These are phyloP conservation scores for Phataginus tetradactyla DNA, from an alignment of 2,797 vertebrate genomes.

Conservation along the genomic window DNA sequence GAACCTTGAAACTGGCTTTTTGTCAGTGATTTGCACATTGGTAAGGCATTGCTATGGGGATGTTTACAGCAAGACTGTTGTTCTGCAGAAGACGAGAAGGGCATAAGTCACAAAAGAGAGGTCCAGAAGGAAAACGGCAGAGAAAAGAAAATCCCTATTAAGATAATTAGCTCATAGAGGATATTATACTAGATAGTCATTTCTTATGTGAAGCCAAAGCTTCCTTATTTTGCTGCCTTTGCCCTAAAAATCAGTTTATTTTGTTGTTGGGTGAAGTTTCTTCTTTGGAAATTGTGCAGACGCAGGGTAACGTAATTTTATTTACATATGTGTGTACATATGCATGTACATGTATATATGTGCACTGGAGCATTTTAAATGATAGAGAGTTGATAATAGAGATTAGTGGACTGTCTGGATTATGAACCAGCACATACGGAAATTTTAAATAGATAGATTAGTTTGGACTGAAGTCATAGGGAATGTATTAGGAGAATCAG, in stretches of 20 bases:
- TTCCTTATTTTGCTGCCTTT: not conserved
- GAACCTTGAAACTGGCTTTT: slow-evolving; percentile 68
- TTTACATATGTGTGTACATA: not conserved
- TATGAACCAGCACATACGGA: not conserved
- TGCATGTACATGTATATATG: not conserved
- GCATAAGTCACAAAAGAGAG: slow-evolving; percentile 67
- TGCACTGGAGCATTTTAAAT: not conserved
- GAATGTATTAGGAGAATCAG: not conserved
- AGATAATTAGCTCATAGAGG: slow-evolving; percentile 53
- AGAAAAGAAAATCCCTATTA: slow-evolving; percentile 54
- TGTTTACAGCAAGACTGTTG: slow-evolving; percentile 70
- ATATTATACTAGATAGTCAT: not conserved
- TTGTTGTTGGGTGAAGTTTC: not conserved
- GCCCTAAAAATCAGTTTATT: slow-evolving; percentile 16
- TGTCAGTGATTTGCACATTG: slow-evolving; percentile 75
- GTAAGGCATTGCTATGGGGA: slow-evolving; percentile 80
- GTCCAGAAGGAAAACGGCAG: slow-evolving; percentile 20
- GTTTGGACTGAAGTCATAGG: not conserved
- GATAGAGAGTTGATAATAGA: not conserved
- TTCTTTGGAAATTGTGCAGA: not conserved
- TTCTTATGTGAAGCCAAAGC: slow-evolving; percentile 12
- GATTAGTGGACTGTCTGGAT: not conserved
- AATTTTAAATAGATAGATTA: slow-evolving; percentile 17
- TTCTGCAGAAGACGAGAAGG: slow-evolving; percentile 68
- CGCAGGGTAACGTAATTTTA: not conserved